Evolutionary conservation across 2,797 vertebrate species (phyloP).

Genomic region (Acridotheres tristis): DNA sequence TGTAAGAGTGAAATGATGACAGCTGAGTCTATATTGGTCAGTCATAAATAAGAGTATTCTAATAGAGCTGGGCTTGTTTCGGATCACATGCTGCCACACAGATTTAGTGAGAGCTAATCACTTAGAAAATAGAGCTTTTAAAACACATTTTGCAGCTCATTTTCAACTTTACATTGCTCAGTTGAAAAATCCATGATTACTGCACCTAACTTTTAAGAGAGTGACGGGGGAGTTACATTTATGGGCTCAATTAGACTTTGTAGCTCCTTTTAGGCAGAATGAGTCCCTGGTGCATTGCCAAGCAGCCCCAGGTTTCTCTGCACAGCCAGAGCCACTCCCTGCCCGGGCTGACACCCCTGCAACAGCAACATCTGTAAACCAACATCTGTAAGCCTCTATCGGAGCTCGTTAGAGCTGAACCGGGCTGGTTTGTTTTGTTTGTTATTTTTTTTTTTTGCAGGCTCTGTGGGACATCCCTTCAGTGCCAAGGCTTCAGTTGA

Average conservation of each 20-base stretch:
- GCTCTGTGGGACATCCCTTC: not conserved
- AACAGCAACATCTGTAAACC: not conserved
- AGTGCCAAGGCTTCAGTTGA: not conserved
- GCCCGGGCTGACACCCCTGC: not conserved
- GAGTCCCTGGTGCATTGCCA: not conserved
- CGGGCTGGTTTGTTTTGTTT: not conserved
- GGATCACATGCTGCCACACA: not conserved
- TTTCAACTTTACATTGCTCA: not conserved
- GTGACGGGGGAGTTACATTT: not conserved
- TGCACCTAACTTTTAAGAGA: not conserved
- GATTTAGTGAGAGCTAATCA: slow-evolving; percentile 22
- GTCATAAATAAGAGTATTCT: slow-evolving; percentile 11
- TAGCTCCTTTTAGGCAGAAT: not conserved
- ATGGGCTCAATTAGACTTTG: not conserved
- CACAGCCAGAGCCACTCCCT: not conserved
- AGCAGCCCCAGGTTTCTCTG: not conserved
- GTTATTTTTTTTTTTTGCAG: not conserved
- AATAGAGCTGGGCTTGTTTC: not conserved
- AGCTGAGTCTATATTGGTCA: slow-evolving; percentile 19
- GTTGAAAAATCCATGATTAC: not conserved
- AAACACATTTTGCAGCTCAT: not conserved
- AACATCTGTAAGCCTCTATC: not conserved
- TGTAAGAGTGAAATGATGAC: slow-evolving; percentile 4
- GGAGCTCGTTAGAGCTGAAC: not conserved
- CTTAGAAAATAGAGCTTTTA: not conserved